Evolutionary conservation across 2,113 vertebrate genomes (phyloP).

Genomic region (Talpa occidentalis): DNA sequence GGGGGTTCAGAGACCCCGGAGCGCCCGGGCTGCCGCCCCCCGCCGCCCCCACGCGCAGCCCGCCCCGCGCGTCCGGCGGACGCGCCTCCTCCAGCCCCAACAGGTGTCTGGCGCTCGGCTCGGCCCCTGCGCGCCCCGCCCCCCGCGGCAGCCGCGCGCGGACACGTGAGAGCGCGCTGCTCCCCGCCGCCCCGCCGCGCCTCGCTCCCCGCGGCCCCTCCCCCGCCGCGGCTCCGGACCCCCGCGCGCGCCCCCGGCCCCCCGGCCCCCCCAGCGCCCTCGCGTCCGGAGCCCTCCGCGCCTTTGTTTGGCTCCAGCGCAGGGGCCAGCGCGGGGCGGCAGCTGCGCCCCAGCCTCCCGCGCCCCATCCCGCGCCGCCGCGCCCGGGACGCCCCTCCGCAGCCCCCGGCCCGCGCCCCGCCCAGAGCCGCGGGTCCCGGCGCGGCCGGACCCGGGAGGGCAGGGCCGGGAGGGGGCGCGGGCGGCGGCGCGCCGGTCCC

Average conservation of each 20-base stretch:
- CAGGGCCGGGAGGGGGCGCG: too few species aligned
- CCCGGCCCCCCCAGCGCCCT: neutral
- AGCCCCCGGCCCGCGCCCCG: neutral
- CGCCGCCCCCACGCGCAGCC: conserved; percentile 12
- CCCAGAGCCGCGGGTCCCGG: neutral
- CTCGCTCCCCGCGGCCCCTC: neutral
- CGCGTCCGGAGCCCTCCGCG: conserved; percentile 40
- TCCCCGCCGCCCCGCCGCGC: neutral
- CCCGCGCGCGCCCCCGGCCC: neutral
- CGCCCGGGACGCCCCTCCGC: neutral
- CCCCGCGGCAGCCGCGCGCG: conserved; percentile 36
- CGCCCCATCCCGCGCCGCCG: neutral
- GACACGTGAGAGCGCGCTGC: conserved; percentile 73
- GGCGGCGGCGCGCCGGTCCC: neutral
- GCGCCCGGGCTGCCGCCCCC: neutral
- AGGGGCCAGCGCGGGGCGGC: conserved; percentile 24
- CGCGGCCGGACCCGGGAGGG: neutral
- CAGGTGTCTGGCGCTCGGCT: conserved; percentile 77
- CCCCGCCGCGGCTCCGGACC: neutral
- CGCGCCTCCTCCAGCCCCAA: conserved; percentile 71
- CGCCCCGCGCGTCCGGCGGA: conserved; percentile 17
- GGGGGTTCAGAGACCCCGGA: too few species aligned
- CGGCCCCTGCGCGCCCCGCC: conserved; percentile 60
- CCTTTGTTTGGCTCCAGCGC: conserved; percentile 64
- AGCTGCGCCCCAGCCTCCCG: conserved; percentile 6